Percentiles rank a stretch among this genome's conserved stretches.
These are phyloP conservation scores for Aspidiotus rigidus DNA, from an alignment of 2,888 invertebrate genomes.

Conservation along the genomic window DNA sequence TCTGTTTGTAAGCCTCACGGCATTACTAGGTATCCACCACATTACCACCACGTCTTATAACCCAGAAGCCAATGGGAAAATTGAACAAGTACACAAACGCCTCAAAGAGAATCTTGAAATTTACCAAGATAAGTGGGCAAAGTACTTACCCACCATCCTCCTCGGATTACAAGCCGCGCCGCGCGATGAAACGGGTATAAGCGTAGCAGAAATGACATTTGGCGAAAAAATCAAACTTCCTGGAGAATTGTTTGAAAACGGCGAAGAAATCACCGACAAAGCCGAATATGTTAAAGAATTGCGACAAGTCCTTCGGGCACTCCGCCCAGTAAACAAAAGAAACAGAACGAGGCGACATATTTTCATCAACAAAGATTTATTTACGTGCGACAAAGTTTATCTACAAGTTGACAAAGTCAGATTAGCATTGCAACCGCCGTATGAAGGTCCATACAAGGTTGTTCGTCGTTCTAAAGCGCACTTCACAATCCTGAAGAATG, in stretches of 20 bases:
- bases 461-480: not conserved
- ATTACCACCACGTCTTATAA: slow-evolving; percentile 29
- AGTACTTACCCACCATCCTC: too few species aligned
- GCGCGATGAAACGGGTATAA: too few species aligned
- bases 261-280: not conserved
- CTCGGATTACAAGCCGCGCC: too few species aligned
- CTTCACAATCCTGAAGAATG: not conserved
- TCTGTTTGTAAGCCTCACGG: slow-evolving; percentile 38
- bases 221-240: too few species aligned
- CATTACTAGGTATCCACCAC: slow-evolving; percentile 11
- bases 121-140: not conserved
- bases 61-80: slow-evolving; percentile 32
- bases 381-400: slow-evolving; percentile 21
- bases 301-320: not conserved
- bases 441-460: slow-evolving; percentile 30
- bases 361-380: not conserved
- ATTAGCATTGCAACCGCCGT: slow-evolving; percentile 29
- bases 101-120: slow-evolving; percentile 28
- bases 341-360: not conserved
- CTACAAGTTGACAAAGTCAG: slow-evolving; percentile 28
- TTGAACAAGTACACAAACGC: slow-evolving; percentile 31
- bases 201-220: too few species aligned
- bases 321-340: not conserved
- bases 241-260: too few species aligned
- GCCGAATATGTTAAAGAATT: not conserved